Conservation (phyloP, 2,113 vertebrate genomes). For the Psophia crepitans region DNA sequence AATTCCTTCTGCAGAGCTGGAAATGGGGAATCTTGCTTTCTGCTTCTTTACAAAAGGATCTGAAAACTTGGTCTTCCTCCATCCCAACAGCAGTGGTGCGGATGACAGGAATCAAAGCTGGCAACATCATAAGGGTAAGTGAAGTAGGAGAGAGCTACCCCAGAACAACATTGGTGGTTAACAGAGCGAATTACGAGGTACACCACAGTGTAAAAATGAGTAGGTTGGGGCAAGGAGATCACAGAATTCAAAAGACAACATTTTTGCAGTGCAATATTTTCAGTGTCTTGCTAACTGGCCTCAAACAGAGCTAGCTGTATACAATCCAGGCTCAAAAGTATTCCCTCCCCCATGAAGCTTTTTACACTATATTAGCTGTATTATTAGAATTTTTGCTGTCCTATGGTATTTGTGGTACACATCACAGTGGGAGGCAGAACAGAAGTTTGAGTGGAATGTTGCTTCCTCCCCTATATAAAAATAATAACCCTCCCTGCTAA, state of each 20-base stretch:
- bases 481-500: background rate
- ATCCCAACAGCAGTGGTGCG: rapidly evolving
- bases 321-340: background rate
- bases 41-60: background rate
- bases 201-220: background rate
- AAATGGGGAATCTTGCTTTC: rapidly evolving
- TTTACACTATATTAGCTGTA: background rate
- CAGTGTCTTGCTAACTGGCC: background rate
- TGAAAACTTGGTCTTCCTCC: background rate
- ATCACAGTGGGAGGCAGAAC: background rate
- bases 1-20: background rate
- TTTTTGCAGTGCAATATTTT: background rate
- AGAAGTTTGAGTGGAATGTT: background rate
- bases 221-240: background rate
- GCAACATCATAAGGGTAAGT: rapidly evolving
- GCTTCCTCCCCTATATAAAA: background rate
- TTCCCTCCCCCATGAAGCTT: background rate
- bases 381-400: background rate
- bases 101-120: background rate
- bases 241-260: background rate
- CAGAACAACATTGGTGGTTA: background rate
- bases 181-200: background rate
- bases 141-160: background rate
- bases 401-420: background rate
- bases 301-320: rapidly evolving